Conservation (phyloP, 2,888 invertebrate genomes). For the Stenchaetothrips biformis region DNA sequence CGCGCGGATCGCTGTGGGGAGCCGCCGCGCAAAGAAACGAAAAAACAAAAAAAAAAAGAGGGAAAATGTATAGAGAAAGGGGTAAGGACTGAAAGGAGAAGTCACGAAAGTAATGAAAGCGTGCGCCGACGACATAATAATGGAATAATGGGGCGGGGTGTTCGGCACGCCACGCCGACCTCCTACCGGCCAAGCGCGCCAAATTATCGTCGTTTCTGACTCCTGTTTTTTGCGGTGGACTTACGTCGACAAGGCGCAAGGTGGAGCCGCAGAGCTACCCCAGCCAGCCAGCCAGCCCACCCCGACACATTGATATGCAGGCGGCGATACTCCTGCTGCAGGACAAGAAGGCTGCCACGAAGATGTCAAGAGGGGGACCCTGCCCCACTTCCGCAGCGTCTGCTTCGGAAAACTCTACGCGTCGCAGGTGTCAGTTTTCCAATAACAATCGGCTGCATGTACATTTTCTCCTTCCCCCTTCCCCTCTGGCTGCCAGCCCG, state of each 20-base stretch:
- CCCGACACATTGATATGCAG: constrained; percentile 17
- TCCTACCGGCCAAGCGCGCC: too few species aligned
- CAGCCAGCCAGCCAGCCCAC: neutral
- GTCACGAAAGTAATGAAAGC: too few species aligned
- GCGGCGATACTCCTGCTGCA: neutral
- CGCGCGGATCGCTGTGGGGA: too few species aligned
- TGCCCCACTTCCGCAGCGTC: neutral
- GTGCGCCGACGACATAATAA: too few species aligned
- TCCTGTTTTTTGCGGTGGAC: too few species aligned
- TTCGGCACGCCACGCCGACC: too few species aligned
- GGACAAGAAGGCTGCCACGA: neutral
- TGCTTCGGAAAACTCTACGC: neutral
- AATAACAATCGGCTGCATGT: neutral
- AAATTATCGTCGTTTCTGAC: too few species aligned
- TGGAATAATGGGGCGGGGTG: too few species aligned
- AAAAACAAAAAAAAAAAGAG: neutral
- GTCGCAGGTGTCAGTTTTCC: neutral
- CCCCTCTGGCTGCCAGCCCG: neutral
- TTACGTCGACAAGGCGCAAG: too few species aligned
- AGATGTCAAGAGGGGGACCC: neutral
- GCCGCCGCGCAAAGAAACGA: too few species aligned
- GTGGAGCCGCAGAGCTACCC: too few species aligned
- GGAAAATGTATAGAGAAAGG: neutral
- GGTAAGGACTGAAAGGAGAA: neutral
- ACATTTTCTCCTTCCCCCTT: neutral